These are phyloP conservation scores for Saimiri boliviensis DNA, from an alignment of 2,113 vertebrate species.

Conservation along the genomic window DNA sequence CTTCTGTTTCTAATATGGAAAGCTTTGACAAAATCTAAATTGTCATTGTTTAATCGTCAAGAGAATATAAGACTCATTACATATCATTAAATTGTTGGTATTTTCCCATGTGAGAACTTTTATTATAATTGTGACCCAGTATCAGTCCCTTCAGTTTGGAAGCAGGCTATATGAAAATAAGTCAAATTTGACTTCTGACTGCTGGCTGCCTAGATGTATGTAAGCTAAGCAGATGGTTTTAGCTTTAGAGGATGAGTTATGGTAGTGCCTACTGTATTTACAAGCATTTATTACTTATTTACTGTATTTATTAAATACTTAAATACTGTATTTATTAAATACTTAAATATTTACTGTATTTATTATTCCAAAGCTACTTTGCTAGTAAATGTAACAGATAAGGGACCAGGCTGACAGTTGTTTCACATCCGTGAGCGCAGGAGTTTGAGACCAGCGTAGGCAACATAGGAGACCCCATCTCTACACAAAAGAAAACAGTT, in stretches of 20 bases:
- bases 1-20: neutral
- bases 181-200: neutral
- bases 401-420: neutral
- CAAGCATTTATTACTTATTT: no score
- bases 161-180: neutral
- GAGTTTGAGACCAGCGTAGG: no score
- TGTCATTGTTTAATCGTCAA: neutral
- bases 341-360: no score
- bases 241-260: neutral
- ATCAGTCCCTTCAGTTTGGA: neutral
- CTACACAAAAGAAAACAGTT: no score
- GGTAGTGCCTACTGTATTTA: neutral
- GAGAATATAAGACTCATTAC: neutral
- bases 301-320: no score
- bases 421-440: neutral
- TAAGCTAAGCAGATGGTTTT: neutral
- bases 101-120: neutral
- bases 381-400: neutral
- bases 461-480: no score
- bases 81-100: neutral
- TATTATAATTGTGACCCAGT: neutral
- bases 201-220: neutral
- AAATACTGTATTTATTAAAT: no score
- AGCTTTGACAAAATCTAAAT: conserved; percentile 37
- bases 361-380: neutral